These are phyloP conservation scores for Planiliza haematocheilus DNA, from an alignment of 2,113 vertebrate species.

Conservation along the genomic window DNA sequence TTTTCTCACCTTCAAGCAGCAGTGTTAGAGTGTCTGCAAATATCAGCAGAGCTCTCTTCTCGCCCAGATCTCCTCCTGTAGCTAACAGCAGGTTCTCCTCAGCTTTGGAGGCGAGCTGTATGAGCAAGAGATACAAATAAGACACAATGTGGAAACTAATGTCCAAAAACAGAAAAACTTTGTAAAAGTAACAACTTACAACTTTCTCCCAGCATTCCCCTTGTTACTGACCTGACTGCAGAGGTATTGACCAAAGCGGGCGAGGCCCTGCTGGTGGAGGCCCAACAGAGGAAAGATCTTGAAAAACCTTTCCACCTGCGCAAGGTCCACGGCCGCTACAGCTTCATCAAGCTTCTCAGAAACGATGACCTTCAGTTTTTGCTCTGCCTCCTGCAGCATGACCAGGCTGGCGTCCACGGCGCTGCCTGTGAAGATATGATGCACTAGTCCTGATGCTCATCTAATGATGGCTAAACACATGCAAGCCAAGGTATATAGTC, in stretches of 20 bases:
- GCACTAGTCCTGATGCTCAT: not conserved
- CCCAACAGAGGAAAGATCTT: conserved; percentile 97
- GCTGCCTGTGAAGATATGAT: conserved; percentile 82
- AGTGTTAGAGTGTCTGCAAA: conserved; percentile 97
- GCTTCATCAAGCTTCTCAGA: conserved; percentile 91
- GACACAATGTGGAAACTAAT: too few species aligned
- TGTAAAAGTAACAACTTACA: not conserved
- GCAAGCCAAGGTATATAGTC: not conserved
- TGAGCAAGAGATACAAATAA: not conserved
- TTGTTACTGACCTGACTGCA: conserved; percentile 89
- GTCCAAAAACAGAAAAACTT: too few species aligned
- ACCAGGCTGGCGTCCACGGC: conserved; percentile 94
- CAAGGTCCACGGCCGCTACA: conserved; percentile 90
- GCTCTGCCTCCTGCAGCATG: conserved; percentile 93
- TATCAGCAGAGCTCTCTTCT: conserved; percentile 91
- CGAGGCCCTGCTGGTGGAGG: conserved; percentile 95
- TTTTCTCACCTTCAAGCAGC: conserved; percentile 90
- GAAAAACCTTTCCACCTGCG: conserved; percentile 97
- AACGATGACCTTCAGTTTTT: conserved; percentile 93
- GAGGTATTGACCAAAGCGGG: conserved; percentile 95
- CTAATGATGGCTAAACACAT: not conserved
- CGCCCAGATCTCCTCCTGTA: conserved; percentile 89
- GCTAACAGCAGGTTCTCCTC: conserved; percentile 94
- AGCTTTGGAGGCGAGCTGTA: conserved; percentile 93
- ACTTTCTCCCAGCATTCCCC: not conserved